phyloP scores from a whole-genome alignment of 2,888 invertebrate genomes.

The Apodemia duryi region DNA sequence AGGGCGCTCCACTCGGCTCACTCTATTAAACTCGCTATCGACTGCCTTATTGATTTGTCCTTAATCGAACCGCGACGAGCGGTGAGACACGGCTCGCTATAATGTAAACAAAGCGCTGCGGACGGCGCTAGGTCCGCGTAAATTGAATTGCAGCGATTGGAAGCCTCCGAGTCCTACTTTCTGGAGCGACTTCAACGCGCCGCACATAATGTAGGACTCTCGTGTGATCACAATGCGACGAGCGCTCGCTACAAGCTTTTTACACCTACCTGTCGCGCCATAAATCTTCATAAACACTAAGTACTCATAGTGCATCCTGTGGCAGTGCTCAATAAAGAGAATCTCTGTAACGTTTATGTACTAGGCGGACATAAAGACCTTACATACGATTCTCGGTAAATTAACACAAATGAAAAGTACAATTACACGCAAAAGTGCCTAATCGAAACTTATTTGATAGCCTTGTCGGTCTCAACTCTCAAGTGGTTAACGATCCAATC shows the following conservation, averaged over 20 bases:
- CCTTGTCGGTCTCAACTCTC: not conserved
- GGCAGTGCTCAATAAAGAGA: conserved; percentile 26
- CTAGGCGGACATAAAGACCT: conserved; percentile 12
- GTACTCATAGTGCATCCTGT: conserved; percentile 27
- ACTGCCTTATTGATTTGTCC: conserved; percentile 78
- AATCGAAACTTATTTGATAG: not conserved
- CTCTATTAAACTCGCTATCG: conserved; percentile 78
- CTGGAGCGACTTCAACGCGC: conserved; percentile 15
- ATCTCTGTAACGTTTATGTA: conserved; percentile 15
- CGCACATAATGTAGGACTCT: conserved; percentile 18
- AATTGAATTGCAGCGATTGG: conserved; percentile 70
- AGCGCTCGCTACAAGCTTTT: conserved; percentile 20
- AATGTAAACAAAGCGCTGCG: conserved; percentile 62
- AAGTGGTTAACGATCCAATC: not conserved
- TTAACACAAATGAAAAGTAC: conserved; percentile 6
- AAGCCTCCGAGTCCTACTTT: conserved; percentile 29
- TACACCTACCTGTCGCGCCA: conserved; percentile 23
- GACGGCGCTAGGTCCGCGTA: conserved; percentile 43
- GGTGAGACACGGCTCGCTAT: conserved; percentile 45
- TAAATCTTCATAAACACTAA: conserved; percentile 28
- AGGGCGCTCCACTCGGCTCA: conserved; percentile 76
- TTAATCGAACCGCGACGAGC: conserved; percentile 66
- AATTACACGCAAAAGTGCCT: not conserved
- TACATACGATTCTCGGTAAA: conserved; percentile 1
- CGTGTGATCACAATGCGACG: conserved; percentile 16